Base-by-base conservation (phyloP, 2,113 vertebrate genomes). In the Tetrax tetrax region DNA sequence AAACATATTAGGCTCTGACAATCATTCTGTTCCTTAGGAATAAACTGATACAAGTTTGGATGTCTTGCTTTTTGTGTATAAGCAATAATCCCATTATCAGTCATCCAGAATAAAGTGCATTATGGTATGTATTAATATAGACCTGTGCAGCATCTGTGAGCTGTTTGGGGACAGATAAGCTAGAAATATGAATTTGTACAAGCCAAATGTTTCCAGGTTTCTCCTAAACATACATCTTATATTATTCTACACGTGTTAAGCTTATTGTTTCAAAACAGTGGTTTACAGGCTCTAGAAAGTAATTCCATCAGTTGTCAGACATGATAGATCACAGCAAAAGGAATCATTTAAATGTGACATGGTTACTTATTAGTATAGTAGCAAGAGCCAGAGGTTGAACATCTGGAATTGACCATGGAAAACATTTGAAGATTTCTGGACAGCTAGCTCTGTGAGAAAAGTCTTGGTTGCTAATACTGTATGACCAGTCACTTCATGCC, bases 11-110 rank as follows among this genome's bases (percentile, higher is more conserved):
- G 64, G 41, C 38, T 87, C 69, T 88, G 75, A 81, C 53, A 89
- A 59, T 87, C 53, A 54, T 71, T 56, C 78, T 65, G 20, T 90
- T 90, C 60, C 84, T 78, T 45, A 54, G 78, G 75, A 93, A 83
- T 83, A 86, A 83, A 88, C 9, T 3, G 78, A 76, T 82, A 76
- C 16, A 28, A 51, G 76, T 97, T 94, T 85, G 75, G 57, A 82
- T 83, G 51, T 75, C 84, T 75, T 83, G 56, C 74, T 89, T 95
- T 94, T 90, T 60, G 38, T 84, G 28, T 83, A 24, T 57, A 78
- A 97, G 79, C 90, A 95, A 63, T 93, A 97, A 96, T 93, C 86
- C 87, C 63, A 85, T 95, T 94, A 94, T 79, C 80, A 92, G 83
- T 81, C 95, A 94, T 77, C 72, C 89, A 95, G 83, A 93, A 93